These are phyloP conservation scores for Liasis olivaceus DNA, from an alignment of 2,797 vertebrate species.

Conservation along the genomic window DNA sequence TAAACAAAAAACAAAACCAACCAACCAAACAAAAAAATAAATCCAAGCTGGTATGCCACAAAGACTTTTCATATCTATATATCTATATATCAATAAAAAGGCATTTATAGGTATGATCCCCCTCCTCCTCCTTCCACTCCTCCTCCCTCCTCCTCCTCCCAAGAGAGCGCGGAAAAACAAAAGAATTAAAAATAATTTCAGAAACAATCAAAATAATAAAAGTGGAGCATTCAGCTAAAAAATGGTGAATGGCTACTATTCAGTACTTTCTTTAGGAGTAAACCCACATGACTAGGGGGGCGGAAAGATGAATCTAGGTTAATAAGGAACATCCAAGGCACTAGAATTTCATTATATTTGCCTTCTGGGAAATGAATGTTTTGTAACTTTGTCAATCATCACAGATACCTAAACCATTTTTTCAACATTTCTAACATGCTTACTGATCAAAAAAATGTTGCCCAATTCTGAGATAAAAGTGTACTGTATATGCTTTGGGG, in stretches of 20 bases:
- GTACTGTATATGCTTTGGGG: no score
- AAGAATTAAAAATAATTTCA: no score
- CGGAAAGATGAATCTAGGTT: neutral
- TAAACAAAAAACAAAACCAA: neutral
- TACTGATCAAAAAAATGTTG: neutral
- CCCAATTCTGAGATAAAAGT: neutral
- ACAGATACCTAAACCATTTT: neutral
- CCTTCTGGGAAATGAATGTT: neutral
- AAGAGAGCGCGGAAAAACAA: no score
- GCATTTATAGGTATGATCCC: no score
- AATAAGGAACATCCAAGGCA: neutral
- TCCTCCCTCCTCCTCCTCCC: no score
- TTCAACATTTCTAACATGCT: neutral
- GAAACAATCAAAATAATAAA: no score
- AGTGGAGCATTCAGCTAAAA: no score
- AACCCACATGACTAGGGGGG: neutral
- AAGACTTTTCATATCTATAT: neutral
- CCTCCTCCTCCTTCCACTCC: no score
- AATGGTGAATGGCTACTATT: no score
- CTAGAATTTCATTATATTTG: neutral
- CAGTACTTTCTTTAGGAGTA: neutral
- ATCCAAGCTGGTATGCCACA: neutral
- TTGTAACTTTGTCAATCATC: neutral
- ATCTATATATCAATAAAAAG: no score
- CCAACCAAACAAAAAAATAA: neutral